These are phyloP conservation scores for Tachysurus vachellii DNA, from an alignment of 2,113 vertebrate genomes.

Conservation along the genomic window DNA sequence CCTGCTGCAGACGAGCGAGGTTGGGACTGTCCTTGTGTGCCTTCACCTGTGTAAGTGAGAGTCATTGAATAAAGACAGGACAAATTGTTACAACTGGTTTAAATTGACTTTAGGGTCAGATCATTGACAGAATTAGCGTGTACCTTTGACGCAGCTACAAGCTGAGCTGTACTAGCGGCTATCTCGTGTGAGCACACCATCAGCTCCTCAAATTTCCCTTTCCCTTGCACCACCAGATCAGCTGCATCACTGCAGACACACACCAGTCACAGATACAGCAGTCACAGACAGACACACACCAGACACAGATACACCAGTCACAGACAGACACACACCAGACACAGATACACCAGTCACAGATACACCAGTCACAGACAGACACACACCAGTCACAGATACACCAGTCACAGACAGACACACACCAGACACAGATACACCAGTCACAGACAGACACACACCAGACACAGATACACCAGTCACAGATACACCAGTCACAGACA, in stretches of 20 bases:
- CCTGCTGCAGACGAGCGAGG: constrained; percentile 84
- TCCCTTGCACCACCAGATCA: constrained; percentile 90
- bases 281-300: too few species aligned
- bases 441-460: too few species aligned
- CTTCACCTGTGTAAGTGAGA: constrained; percentile 80
- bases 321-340: too few species aligned
- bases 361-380: too few species aligned
- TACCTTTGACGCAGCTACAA: constrained; percentile 97
- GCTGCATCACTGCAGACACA: constrained; percentile 83
- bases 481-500: too few species aligned
- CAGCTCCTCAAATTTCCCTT: constrained; percentile 93
- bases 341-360: too few species aligned
- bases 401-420: too few species aligned
- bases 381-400: too few species aligned
- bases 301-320: too few species aligned
- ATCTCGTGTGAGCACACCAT: constrained; percentile 98
- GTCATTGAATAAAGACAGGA: not conserved
- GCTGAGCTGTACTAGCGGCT: constrained; percentile 92
- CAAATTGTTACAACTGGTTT: not conserved
- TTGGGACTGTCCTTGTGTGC: constrained; percentile 91
- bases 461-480: too few species aligned
- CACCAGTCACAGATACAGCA: not conserved
- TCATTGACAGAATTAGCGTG: not conserved
- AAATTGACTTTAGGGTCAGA: not conserved
- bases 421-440: too few species aligned